Percentiles rank a stretch among this genome's conserved stretches.
These are phyloP conservation scores for Formica exsecta DNA, from an alignment of 1,140 invertebrate genomes.

Conservation along the genomic window DNA sequence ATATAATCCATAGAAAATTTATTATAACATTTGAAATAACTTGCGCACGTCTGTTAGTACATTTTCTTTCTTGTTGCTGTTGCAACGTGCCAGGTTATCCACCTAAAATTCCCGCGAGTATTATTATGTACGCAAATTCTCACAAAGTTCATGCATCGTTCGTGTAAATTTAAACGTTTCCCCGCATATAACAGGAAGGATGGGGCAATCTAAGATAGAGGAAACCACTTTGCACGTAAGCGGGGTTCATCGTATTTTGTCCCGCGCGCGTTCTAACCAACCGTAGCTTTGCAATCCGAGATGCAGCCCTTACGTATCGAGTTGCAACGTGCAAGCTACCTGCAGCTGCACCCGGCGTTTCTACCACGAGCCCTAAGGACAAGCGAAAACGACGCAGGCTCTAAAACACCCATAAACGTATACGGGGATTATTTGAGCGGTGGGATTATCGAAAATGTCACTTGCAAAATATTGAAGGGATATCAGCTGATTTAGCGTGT, in stretches of 20 bases:
- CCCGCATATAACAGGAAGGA: not conserved
- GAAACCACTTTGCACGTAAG: slow-evolving; percentile 27
- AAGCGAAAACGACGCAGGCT: slow-evolving; percentile 49
- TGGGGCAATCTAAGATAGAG: slow-evolving; percentile 10
- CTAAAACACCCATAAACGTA: slow-evolving; percentile 55
- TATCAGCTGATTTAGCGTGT: slow-evolving; percentile 13
- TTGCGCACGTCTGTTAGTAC: no score
- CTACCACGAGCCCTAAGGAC: slow-evolving; percentile 34
- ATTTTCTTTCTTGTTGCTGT: not conserved
- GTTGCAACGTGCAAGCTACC: slow-evolving; percentile 60
- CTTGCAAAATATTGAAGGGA: slow-evolving; percentile 63
- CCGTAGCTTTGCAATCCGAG: slow-evolving; percentile 66
- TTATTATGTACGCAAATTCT: slow-evolving; percentile 5
- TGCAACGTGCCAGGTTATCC: not conserved
- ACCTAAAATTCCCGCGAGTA: not conserved
- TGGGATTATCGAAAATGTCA: slow-evolving; percentile 58
- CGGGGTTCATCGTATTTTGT: slow-evolving; percentile 45
- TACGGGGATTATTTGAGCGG: slow-evolving; percentile 62
- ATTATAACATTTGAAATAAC: not conserved
- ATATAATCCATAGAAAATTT: not conserved
- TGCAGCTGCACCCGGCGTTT: slow-evolving; percentile 33
- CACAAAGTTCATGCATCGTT: not conserved
- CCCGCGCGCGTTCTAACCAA: slow-evolving; percentile 33
- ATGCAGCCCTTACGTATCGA: slow-evolving; percentile 46
- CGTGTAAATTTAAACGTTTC: not conserved